Evolutionary conservation across 2,888 invertebrate species (phyloP), one percentile per base, ranked within the genome.

Genomic region (Oscheius sp.): DNA sequence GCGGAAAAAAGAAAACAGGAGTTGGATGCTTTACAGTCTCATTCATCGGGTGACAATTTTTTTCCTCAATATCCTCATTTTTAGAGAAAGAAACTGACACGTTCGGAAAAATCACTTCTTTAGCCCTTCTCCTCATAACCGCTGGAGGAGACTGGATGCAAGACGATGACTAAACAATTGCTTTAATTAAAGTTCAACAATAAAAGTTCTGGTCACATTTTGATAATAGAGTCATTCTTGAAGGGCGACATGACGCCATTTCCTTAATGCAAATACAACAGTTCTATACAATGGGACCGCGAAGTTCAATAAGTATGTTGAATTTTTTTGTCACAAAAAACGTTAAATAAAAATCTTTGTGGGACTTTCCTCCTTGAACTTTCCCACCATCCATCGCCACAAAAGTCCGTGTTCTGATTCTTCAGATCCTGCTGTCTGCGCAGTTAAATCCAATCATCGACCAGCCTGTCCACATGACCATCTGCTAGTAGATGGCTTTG

Each of bases 231-330:
- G 33, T 33, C 20, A 17, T 17, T 33, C 22, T 54, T 9, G 20
- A 51, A 14, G 47, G 36, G 20, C 47, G 47, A 30, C 32, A 33
- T 54, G 54, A 54, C 54, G 54, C 54, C 51, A 33, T 54, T 54
- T 54, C 5, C 9, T 5, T 33, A 54, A 54, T 12, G 54, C 54
- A 54, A 54, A 54, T 36, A 54, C n/a, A 33, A 14, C 12, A 14
- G 22, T 47, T 20, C 24, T 22, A 24, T 22, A 24, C 24, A 47
- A 47, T 47, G 9, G 24, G 20, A 22, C 47, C 20, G 22, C 22
- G 12, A 20, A 20, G 36, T 36, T 36, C 47, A 47, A 47, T 22
- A 47, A 6, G 47, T 14, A 6, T 22, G n/a, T n/a, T n/a, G n/a
- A n/a, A n/a, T n/a, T n/a, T n/a, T n/a, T n/a, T n/a, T n/a, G n/a